Base-by-base conservation (phyloP, 2,888 invertebrate genomes). In the Apodemia hepburni region DNA sequence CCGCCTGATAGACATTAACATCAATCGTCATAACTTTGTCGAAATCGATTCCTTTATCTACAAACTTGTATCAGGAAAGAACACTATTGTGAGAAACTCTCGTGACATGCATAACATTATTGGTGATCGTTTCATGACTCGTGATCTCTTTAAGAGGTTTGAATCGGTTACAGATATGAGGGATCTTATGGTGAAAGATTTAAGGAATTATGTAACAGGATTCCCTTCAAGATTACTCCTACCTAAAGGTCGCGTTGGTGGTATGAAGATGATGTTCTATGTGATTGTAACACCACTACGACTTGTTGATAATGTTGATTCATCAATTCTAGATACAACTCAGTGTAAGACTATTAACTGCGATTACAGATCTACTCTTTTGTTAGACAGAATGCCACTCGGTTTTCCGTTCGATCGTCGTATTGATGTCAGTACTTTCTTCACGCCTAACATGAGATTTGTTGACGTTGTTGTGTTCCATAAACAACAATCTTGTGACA, bases 371-470 rank as follows among this genome's bases (percentile, higher is more conserved):
- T 82, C 78, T 38, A 85, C 83, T 65, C 78, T 82, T 3, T 70
- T 87, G 75, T 82, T 94, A 57, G 95, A 96, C 78, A 92, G 88
- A 68, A 92, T 92, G 77, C 92, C 95, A 59, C 87, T 94, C 72
- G 95, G 95, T 62, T 96, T 94, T 92, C 96, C 96, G 64, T 93
- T 96, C 78, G 95, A 96, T 77, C 94, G 95, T 70, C 85, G 86
- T 22, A 92, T 95, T 73, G 87, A 93, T 61, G 87, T 93, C 49
- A 82, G 82, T 61, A 87, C 85, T 66, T 95, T 94, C 91, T 90
- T 90, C 68, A 93, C 94, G 15, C 93, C 95, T 45, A 96, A 96
- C 85, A 93, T 93, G 85, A 93, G 88, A 81, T 93, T 94, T 77
- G 89, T 94, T 70, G 94, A 95, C 70, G 91, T 93, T 6, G 85